Conservation (phyloP, 2,113 vertebrate genomes). For the Thunnus thynnus region DNA sequence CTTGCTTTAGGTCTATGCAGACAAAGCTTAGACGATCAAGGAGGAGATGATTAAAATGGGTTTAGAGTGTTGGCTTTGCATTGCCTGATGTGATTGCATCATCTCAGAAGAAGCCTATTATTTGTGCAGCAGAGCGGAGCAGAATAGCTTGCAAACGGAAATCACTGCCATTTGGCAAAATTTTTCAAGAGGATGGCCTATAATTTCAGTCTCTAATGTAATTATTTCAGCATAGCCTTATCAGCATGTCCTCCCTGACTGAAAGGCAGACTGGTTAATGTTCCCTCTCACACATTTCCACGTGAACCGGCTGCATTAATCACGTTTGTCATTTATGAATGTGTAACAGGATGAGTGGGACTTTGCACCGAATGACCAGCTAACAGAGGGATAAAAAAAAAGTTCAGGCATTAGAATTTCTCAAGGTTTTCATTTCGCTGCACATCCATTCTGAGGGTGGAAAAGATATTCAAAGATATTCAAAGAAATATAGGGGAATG, state of each 20-base stretch:
- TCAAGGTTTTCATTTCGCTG: slow-evolving; percentile 3
- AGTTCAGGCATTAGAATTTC: not conserved
- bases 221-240: slow-evolving; percentile 50
- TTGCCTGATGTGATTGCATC: slow-evolving; percentile 58
- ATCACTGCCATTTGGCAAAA: slow-evolving; percentile 44
- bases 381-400: not conserved
- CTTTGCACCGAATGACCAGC: not conserved
- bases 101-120: slow-evolving; percentile 45
- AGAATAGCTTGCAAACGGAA: slow-evolving; percentile 32
- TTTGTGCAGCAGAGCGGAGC: slow-evolving; percentile 27
- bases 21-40: not conserved
- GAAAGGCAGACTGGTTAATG: slow-evolving; percentile 36
- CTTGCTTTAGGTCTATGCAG: slow-evolving; percentile 5
- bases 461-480: not conserved
- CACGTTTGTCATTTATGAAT: not conserved
- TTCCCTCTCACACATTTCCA: slow-evolving; percentile 19
- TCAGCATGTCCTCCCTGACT: slow-evolving; percentile 2
- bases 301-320: slow-evolving; percentile 1
- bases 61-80: slow-evolving; percentile 37
- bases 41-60: slow-evolving; percentile 47
- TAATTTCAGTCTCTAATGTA: slow-evolving; percentile 49
- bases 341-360: not conserved
- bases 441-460: not conserved
- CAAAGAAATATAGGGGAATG: not conserved
- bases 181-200: slow-evolving; percentile 20